Percentiles rank a stretch among this genome's conserved stretches.
Evolutionary conservation across 2,113 vertebrate genomes (phyloP).

Genomic region (Heloderma charlesbogerti): DNA sequence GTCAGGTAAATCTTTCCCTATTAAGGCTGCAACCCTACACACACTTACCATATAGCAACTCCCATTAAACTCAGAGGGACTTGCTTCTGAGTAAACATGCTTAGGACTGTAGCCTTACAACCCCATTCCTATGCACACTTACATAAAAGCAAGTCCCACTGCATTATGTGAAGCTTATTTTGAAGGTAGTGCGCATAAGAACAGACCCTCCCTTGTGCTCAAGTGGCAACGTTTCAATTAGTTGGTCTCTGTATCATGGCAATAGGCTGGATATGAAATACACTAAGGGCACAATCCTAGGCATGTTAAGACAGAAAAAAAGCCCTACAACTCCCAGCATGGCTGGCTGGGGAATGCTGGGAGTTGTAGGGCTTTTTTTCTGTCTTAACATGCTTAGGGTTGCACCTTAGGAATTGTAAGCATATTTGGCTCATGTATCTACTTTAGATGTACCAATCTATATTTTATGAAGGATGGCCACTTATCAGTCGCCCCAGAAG

Average conservation of each 20-base stretch:
- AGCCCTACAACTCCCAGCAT: too few species aligned
- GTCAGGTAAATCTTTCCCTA: constrained; percentile 9
- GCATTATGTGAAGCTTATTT: background rate
- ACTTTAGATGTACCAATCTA: background rate
- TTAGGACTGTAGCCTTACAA: background rate
- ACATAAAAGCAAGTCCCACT: background rate
- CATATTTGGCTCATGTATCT: background rate
- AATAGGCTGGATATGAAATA: background rate
- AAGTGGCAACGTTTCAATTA: background rate
- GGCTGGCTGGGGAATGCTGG: too few species aligned
- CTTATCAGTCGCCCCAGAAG: too few species aligned
- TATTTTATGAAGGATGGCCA: background rate
- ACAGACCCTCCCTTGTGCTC: too few species aligned
- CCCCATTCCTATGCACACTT: background rate
- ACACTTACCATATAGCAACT: too few species aligned
- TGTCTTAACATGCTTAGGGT: too few species aligned
- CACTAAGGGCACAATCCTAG: background rate
- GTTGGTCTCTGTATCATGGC: background rate
- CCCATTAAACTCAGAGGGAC: too few species aligned
- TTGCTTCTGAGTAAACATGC: too few species aligned
- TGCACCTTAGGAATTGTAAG: background rate
- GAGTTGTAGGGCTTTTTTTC: too few species aligned
- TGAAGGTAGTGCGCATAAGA: background rate
- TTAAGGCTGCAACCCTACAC: background rate
- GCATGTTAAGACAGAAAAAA: too few species aligned